Base-by-base conservation (phyloP, 2,888 invertebrate species). In the Netelia melanura region DNA sequence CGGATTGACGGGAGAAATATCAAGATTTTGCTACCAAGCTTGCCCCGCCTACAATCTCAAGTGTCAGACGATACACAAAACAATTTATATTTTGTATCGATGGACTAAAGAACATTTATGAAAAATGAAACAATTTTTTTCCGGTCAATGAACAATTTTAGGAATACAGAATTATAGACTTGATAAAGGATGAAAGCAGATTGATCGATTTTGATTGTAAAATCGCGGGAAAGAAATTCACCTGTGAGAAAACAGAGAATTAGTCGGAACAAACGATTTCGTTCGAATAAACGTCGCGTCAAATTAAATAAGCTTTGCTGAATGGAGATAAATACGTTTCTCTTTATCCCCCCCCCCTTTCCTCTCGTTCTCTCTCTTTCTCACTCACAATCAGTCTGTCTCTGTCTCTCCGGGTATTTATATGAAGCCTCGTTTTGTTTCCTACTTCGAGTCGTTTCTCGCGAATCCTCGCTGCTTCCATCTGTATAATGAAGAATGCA, bases 401-500 rank as follows among this genome's bases (percentile, higher is more conserved):
- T 3, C 38, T 6, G 5, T 38, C 6, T 38, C 38, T 6, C 38
- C 38, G 38, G 6, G 38, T 38, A 38, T 38, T 38, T 38, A 38
- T 38, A 38, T 6, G 8, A 38, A 38, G 38, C 38, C 38, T 38
- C 38, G 6, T 38, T 38, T 38, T 38, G 38, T 38, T 70, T 21
- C 17, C 38, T 52, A 62, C 21, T 1, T 11, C 17, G n/a, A 56
- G n/a, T 56, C 56, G 21, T n/a, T 56, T 25, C 44, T 48, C 21
- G 8, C 6, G 43, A 17, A 62, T 21, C 10, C 54, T 61, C 25
- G 21, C 61, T 68, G 23, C 62, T 44, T 58, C 44, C 38, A 72
- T 77, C 54, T 17, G 67, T 67, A 68, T 74, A 68, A 77, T 70
- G 71, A 77, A 77, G 25, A 48, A 62, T 52, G 25, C 52, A 64